These are phyloP conservation scores for Saguinus imperator DNA, from an alignment of 2,113 vertebrate genomes.

Conservation along the genomic window DNA sequence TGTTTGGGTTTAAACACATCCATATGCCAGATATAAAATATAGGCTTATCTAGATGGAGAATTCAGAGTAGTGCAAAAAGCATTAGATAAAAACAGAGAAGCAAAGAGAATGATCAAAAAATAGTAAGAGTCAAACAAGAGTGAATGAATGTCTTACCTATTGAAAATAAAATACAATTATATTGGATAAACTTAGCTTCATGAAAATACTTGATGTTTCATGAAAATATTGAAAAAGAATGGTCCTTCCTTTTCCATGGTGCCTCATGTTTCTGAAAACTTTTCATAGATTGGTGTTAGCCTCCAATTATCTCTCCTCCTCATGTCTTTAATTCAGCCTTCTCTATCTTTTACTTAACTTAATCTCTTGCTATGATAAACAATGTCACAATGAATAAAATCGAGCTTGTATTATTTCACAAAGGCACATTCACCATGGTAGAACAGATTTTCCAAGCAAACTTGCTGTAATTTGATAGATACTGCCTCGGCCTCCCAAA, in stretches of 20 bases:
- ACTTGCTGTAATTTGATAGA: not conserved
- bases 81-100: not conserved
- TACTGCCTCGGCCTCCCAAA: too few species aligned
- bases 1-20: not conserved
- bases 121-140: not conserved
- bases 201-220: not conserved
- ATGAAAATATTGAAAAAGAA: not conserved
- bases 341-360: not conserved
- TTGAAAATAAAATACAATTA: not conserved
- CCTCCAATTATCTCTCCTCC: not conserved
- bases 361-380: not conserved
- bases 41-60: not conserved
- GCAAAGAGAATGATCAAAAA: not conserved
- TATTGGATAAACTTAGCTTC: not conserved
- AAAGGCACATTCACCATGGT: not conserved
- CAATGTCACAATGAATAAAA: not conserved
- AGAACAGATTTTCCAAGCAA: not conserved
- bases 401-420: not conserved
- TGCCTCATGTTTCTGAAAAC: not conserved
- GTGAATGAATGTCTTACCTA: not conserved
- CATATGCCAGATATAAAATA: not conserved
- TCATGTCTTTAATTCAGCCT: not conserved
- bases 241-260: not conserved
- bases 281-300: not conserved
- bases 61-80: not conserved